These are phyloP conservation scores for Philaethria dido DNA, from an alignment of 2,888 invertebrate species.

Conservation along the genomic window DNA sequence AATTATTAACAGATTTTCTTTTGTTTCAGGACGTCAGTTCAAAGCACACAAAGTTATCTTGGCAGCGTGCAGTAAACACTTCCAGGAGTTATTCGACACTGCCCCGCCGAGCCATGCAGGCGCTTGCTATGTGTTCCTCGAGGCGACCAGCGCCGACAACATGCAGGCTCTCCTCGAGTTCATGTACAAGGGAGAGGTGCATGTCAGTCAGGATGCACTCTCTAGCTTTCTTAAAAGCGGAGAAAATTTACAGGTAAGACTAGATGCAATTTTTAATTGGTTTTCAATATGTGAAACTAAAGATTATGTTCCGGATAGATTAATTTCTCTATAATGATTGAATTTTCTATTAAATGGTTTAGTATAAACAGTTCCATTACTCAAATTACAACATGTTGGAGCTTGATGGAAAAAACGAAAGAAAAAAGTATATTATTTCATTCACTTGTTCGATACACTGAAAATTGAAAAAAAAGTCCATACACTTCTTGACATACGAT, in stretches of 20 bases:
- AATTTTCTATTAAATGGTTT: too few relatives aligned
- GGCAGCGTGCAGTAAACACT: constrained; percentile 96
- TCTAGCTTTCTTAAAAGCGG: constrained; percentile 96
- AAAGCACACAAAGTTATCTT: constrained; percentile 95
- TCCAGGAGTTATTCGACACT: constrained; percentile 95
- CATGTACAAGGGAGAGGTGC: constrained; percentile 97
- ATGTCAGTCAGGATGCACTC: constrained; percentile 95
- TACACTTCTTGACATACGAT: background rate
- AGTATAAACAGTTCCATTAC: too few relatives aligned
- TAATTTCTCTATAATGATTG: too few relatives aligned
- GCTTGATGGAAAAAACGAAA: too few relatives aligned
- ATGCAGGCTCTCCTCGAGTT: constrained; percentile 96
- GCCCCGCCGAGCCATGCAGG: constrained; percentile 91
- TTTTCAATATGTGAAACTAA: too few relatives aligned
- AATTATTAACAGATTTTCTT: constrained; percentile 1
- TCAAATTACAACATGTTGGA: too few relatives aligned
- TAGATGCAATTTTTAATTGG: too few relatives aligned
- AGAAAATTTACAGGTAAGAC: constrained; percentile 91
- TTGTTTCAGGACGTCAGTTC: constrained; percentile 90
- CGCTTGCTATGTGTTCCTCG: constrained; percentile 93
- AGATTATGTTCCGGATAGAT: too few relatives aligned
- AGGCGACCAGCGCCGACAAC: constrained; percentile 94
- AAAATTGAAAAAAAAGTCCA: background rate
- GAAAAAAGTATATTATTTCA: too few relatives aligned
- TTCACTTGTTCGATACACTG: too few relatives aligned